Conservation (phyloP, 2,113 vertebrate genomes). For the Platysteira castanea region DNA sequence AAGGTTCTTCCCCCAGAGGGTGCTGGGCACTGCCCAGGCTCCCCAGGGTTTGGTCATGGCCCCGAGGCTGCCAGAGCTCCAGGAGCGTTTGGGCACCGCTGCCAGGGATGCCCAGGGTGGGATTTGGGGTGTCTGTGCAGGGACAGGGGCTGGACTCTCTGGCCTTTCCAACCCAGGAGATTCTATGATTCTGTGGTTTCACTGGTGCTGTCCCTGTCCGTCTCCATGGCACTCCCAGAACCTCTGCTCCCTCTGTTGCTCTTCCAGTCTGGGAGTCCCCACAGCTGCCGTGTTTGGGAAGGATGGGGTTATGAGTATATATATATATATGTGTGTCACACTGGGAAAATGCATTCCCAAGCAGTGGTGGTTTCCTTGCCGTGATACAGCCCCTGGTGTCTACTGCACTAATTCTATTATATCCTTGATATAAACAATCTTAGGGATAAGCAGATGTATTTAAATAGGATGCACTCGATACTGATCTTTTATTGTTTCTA, state of each 20-base stretch:
- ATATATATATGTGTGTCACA: no score
- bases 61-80: background rate
- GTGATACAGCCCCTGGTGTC: no score
- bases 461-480: background rate
- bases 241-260: background rate
- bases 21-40: background rate
- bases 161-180: background rate
- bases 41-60: background rate
- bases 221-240: background rate
- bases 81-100: background rate
- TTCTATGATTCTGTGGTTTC: background rate
- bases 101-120: background rate
- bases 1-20: background rate
- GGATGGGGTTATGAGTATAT: background rate
- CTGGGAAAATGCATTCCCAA: background rate
- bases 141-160: fast-evolving
- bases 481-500: background rate
- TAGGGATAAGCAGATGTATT: background rate
- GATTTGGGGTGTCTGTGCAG: background rate
- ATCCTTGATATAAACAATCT: background rate
- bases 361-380: background rate
- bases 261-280: background rate
- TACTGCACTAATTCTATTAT: background rate
- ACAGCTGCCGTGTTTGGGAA: background rate
- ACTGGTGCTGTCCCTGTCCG: background rate